A percentile compares a stretch with the other conserved stretches of the same genome.
phyloP scores from a whole-genome alignment of 2,888 invertebrate genomes.

The Caenorhabditis sp. region DNA sequence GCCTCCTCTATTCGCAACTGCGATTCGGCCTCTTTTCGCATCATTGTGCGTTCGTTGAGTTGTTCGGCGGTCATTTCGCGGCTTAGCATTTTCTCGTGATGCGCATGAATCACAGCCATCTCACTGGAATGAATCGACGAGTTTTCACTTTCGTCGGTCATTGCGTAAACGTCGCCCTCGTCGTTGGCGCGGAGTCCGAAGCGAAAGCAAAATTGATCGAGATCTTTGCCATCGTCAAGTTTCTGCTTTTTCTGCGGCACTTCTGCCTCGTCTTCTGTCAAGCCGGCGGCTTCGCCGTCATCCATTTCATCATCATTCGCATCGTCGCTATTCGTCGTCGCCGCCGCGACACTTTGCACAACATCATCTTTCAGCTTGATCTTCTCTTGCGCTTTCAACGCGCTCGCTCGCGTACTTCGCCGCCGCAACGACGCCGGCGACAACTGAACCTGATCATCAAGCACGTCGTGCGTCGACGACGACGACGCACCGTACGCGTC shows the following conservation, averaged over 20 bases:
- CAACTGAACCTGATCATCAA: conserved; percentile 36
- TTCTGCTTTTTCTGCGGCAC: conserved; percentile 54
- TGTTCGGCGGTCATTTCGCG: conserved; percentile 48
- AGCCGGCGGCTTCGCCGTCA: conserved; percentile 4
- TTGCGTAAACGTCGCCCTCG: conserved; percentile 59
- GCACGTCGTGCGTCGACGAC: conserved; percentile 9
- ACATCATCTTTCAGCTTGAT: conserved; percentile 61
- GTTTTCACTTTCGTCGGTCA: conserved; percentile 69
- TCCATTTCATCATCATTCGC: conserved; percentile 21
- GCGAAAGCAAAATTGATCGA: conserved; percentile 68
- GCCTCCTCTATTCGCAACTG: conserved; percentile 81
- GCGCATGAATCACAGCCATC: conserved; percentile 54
- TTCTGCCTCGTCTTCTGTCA: conserved; percentile 7
- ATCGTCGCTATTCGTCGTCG: conserved; percentile 6
- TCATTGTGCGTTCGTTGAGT: conserved; percentile 44
- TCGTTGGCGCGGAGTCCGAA: conserved; percentile 55
- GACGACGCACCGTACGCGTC: conserved; percentile 24
- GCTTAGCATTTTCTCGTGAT: conserved; percentile 58
- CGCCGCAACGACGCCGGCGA: conserved; percentile 57
- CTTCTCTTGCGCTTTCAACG: conserved; percentile 68
- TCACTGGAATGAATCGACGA: conserved; percentile 67
- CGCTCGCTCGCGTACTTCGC: conserved; percentile 61
- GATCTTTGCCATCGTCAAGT: conserved; percentile 45
- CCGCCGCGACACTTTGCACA: conserved; percentile 1
- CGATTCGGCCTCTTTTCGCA: conserved; percentile 33